Evolutionary conservation across 1,140 invertebrate genomes (phyloP).

Genomic region (Calosoma granatense): DNA sequence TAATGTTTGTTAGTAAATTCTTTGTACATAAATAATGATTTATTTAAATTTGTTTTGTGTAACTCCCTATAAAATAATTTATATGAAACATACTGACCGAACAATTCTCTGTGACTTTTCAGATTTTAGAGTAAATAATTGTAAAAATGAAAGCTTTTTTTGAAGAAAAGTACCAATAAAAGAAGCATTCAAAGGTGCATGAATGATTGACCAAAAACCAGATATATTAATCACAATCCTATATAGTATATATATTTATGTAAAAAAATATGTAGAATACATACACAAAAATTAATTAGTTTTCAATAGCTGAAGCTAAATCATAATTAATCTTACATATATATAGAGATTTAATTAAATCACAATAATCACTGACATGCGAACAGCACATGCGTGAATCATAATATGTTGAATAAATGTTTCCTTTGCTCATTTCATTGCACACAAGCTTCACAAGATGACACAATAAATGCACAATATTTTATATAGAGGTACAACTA

Average conservation of each 20-base stretch:
- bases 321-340: not conserved
- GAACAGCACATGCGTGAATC: not conserved
- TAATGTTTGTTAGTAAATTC: too few relatives aligned
- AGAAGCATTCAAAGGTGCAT: constrained; percentile 16
- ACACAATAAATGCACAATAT: too few relatives aligned
- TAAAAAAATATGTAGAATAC: not conserved
- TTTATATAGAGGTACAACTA: too few relatives aligned
- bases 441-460: too few relatives aligned
- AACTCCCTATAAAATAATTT: too few relatives aligned
- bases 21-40: too few relatives aligned
- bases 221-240: not conserved
- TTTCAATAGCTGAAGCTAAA: not conserved
- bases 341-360: not conserved
- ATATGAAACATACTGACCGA: too few relatives aligned
- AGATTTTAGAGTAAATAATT: too few relatives aligned
- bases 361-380: not conserved
- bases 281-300: not conserved
- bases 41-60: too few relatives aligned
- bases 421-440: too few relatives aligned
- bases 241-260: not conserved
- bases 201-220: not conserved
- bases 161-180: constrained; percentile 15
- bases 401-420: too few relatives aligned
- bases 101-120: too few relatives aligned
- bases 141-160: constrained; percentile 13